Percentiles rank a stretch among this genome's conserved stretches.
Evolutionary conservation across 2,113 vertebrate genomes (phyloP).

Genomic region (Ctenomys sociabilis): DNA sequence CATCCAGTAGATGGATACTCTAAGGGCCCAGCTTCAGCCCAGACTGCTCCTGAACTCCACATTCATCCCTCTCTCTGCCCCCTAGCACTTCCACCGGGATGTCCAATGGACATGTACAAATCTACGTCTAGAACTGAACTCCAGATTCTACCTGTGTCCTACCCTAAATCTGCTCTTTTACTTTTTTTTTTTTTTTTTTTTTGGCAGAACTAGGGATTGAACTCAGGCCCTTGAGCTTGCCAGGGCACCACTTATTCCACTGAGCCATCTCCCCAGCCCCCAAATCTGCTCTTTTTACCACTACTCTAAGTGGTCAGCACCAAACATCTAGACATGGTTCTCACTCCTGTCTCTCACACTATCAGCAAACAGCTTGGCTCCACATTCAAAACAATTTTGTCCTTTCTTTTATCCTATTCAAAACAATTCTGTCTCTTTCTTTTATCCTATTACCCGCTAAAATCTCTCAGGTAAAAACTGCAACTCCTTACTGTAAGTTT

Average conservation of each 20-base stretch:
- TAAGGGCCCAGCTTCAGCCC: neutral
- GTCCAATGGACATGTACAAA: fast-evolving
- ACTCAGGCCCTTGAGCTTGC: too few species aligned
- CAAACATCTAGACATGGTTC: too few species aligned
- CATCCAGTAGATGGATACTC: neutral
- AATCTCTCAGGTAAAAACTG: neutral
- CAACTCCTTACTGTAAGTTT: neutral
- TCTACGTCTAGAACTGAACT: neutral
- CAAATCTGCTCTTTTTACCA: neutral
- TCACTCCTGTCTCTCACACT: neutral
- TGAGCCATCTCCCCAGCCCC: too few species aligned
- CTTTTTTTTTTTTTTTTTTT: too few species aligned
- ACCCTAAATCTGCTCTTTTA: neutral
- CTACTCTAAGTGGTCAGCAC: neutral
- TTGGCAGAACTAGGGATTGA: too few species aligned
- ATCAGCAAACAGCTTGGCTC: neutral
- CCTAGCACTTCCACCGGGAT: neutral
- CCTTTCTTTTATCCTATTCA: neutral
- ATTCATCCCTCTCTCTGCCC: neutral
- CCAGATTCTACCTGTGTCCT: neutral
- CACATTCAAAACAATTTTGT: neutral
- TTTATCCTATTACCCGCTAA: neutral
- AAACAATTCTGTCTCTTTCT: neutral
- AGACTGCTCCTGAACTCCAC: neutral
- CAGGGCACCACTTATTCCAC: too few species aligned